Conservation (phyloP, 2,888 invertebrate species). For the Nudaria mundana region DNA sequence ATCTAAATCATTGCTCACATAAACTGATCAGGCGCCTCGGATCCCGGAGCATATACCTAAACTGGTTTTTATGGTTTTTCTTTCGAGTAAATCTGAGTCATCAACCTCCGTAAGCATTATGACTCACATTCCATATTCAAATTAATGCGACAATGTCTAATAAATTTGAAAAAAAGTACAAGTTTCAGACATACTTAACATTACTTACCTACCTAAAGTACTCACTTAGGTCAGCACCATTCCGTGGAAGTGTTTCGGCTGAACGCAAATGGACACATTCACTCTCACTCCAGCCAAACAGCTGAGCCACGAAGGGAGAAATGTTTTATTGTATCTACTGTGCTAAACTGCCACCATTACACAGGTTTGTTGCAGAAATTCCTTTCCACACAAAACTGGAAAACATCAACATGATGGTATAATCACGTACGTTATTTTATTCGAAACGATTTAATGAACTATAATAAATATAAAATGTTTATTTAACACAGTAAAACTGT, state of each 20-base stretch:
- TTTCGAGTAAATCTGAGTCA: no score
- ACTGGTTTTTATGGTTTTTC: no score
- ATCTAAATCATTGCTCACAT: not conserved
- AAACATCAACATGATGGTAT: no score
- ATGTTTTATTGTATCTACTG: conserved; percentile 47
- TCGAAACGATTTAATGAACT: no score
- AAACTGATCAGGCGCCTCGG: not conserved
- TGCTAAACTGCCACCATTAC: conserved; percentile 1
- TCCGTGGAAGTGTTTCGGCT: conserved; percentile 25
- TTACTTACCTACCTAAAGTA: no score
- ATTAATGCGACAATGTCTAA: conserved; percentile 9
- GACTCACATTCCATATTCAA: conserved; percentile 1
- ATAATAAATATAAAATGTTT: no score
- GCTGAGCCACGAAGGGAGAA: conserved; percentile 52
- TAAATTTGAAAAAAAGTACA: conserved; percentile 13
- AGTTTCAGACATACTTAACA: conserved; percentile 16
- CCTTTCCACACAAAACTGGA: conserved; percentile 5
- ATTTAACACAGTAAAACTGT: no score
- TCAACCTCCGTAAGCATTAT: no score
- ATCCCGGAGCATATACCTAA: no score
- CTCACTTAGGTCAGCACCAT: conserved; percentile 23
- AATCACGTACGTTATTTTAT: no score
- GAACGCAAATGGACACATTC: conserved; percentile 46
- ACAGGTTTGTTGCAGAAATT: conserved; percentile 15
- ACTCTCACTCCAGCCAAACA: conserved; percentile 52